Base-by-base conservation (phyloP, 2,113 vertebrate species). In the Daphoenositta chrysoptera region DNA sequence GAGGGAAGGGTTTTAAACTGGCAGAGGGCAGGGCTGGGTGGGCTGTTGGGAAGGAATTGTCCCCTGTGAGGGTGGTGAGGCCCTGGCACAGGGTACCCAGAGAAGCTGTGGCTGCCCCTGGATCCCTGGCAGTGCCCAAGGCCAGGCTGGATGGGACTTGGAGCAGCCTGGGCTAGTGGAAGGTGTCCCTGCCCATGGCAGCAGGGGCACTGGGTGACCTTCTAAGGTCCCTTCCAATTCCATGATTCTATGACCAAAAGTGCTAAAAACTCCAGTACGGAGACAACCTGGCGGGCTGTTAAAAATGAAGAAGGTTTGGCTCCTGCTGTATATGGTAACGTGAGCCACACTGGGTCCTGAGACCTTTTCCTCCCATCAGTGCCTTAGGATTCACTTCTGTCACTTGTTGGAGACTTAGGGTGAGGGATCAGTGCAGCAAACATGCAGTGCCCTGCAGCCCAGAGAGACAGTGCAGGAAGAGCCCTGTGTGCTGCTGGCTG, bases 61-160 rank as follows among this genome's bases (percentile, higher is more conserved):
- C 42, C 27, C 8, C 47, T 61, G 24, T 2, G 26, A 69, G 26
- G 20, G 21, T 76, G 47, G 21, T 0, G 0, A 83, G 30, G 4
- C 70, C 45, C 39, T 40, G 30, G 16, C 24, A 47, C 28, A 60
- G 53, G 28, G 3, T 82, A 39, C 16, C 28, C 30, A 82, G 45
- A 53, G 78, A 35, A 89, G 61, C 78, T 75, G 45, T 60, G 53
- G 39, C 30, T 83, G 54, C 39, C 30, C 26, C 54, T 54, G n/a
- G 23, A 31, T 40, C n/a, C 30, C 47, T 69, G 79, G 4, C 0
- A 76, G n/a, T 69, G 40, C 27, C 47, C 54, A 10, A 35, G 47
- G 47, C 54, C 15, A 20, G 39, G 21, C 0, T 76, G 70, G 39
- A 82, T 0, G 0, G 60, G 20, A 6, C 16, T 27, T 66, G 51